Percentiles rank a stretch among this genome's conserved stretches.
Evolutionary conservation across 2,888 invertebrate genomes (phyloP).

Genomic region (Octonoba sinensis): DNA sequence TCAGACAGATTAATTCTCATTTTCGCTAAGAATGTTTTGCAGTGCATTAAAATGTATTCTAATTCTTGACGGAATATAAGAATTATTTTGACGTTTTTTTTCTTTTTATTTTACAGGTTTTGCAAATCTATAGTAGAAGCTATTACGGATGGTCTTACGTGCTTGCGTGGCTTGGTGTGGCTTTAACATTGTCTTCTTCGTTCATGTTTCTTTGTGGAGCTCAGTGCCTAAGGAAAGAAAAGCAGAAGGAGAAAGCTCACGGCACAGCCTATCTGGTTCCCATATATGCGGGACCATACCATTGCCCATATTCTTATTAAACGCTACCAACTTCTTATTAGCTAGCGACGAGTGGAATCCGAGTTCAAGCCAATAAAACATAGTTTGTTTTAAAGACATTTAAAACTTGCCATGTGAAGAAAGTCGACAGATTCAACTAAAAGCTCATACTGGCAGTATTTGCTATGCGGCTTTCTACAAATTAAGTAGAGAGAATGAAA

Average conservation of each 20-base stretch:
- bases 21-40: no score
- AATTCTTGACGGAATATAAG: not conserved
- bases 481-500: no score
- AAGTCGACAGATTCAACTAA: no score
- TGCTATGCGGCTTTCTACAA: no score
- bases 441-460: no score
- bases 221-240: conserved; percentile 92
- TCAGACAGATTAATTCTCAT: no score
- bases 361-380: no score
- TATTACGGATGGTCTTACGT: conserved; percentile 96
- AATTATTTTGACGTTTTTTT: not conserved
- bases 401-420: no score
- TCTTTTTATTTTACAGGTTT: conserved; percentile 61
- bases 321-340: no score
- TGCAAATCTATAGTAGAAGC: conserved; percentile 67
- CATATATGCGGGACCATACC: conserved; percentile 83
- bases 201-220: conserved; percentile 94
- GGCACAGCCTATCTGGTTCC: conserved; percentile 91
- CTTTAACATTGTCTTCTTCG: conserved; percentile 89
- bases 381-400: no score
- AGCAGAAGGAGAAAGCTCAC: conserved; percentile 93
- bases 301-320: conserved; percentile 60
- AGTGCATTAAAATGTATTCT: no score
- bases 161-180: conserved; percentile 96
- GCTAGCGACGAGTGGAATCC: no score